These are phyloP conservation scores for Atractosteus spatula DNA, from an alignment of 2,113 vertebrate species.

Conservation along the genomic window DNA sequence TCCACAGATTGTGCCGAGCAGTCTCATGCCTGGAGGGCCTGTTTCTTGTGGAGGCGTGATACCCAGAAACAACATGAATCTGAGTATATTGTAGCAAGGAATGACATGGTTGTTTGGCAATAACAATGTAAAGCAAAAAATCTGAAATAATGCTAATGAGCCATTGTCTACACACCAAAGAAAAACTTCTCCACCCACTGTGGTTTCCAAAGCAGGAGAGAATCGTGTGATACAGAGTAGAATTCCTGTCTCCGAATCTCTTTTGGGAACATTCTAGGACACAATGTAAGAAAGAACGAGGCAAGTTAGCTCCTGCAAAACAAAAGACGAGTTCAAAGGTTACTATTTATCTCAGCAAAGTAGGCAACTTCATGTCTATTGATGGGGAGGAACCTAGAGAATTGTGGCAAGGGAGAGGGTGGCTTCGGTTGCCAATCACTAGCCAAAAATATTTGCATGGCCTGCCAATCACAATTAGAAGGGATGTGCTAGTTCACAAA, in stretches of 20 bases:
- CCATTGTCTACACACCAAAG: constrained; percentile 57
- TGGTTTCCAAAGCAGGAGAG: constrained; percentile 50
- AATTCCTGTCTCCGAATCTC: constrained; percentile 54
- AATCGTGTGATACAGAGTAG: constrained; percentile 42
- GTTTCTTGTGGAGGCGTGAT: constrained; percentile 55
- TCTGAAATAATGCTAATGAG: constrained; percentile 64
- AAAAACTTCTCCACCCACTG: constrained; percentile 38
- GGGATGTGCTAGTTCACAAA: constrained; percentile 70
- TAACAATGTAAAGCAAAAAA: constrained; percentile 51
- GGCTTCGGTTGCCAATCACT: constrained; percentile 74
- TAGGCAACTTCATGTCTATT: constrained; percentile 75
- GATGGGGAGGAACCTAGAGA: constrained; percentile 72
- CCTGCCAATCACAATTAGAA: constrained; percentile 75
- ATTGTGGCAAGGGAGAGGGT: constrained; percentile 75
- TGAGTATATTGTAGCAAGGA: constrained; percentile 54
- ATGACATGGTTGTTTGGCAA: constrained; percentile 59
- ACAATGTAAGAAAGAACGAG: constrained; percentile 57
- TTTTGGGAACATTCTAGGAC: constrained; percentile 60
- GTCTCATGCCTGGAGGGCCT: constrained; percentile 53
- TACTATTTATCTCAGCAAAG: constrained; percentile 71
- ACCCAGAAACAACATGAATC: constrained; percentile 53
- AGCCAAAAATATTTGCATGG: constrained; percentile 68
- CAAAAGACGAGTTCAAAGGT: constrained; percentile 62
- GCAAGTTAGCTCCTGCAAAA: constrained; percentile 61
- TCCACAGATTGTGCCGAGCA: constrained; percentile 48